Conservation (phyloP, 1,140 invertebrate species). For the Mercenaria mercenaria region DNA sequence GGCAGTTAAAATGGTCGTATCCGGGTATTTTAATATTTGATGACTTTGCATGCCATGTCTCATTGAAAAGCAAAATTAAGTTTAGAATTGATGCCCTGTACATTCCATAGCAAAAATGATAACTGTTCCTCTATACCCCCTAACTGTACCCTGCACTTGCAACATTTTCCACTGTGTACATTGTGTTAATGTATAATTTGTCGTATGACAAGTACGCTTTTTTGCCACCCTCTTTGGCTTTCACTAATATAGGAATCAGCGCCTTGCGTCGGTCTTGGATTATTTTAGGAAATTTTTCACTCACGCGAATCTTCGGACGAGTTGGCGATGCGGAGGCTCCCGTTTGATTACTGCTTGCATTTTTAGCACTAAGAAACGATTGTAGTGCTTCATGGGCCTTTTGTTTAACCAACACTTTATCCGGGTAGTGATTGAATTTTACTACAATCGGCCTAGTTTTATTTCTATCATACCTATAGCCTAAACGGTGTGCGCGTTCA, state of each 20-base stretch:
- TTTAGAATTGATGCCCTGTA: background rate
- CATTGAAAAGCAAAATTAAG: background rate
- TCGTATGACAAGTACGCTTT: background rate
- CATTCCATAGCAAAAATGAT: background rate
- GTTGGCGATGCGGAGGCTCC: background rate
- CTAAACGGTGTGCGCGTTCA: background rate
- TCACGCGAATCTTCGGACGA: background rate
- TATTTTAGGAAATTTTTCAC: background rate
- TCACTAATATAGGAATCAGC: background rate
- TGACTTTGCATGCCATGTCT: background rate
- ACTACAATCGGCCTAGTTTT: background rate
- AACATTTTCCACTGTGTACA: background rate
- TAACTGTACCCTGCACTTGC: background rate
- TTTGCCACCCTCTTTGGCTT: background rate
- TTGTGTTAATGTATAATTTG: conserved; percentile 1
- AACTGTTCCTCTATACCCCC: background rate
- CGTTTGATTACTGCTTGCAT: background rate
- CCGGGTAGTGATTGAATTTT: background rate
- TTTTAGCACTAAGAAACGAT: too few species aligned
- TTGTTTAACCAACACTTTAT: background rate
- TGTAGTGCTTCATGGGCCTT: background rate
- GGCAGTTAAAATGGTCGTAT: background rate
- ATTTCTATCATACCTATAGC: background rate
- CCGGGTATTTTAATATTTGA: background rate
- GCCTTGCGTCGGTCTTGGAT: background rate